Percentiles rank a stretch among this genome's conserved stretches.
phyloP scores from a whole-genome alignment of 2,888 invertebrate species.

The Apotomis betuletana region DNA sequence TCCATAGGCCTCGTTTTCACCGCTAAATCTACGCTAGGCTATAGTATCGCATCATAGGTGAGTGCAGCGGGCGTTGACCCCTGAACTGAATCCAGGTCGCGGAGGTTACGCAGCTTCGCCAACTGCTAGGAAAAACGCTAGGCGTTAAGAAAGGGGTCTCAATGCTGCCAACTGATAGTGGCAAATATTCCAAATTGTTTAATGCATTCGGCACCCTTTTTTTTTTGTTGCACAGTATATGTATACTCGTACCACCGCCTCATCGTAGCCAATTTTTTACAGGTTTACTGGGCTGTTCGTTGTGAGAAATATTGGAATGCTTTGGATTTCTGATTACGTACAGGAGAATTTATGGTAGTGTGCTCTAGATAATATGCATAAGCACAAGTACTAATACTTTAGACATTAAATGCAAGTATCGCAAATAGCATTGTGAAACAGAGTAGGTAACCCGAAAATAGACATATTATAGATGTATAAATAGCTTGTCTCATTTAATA shows the following conservation, averaged over 20 bases:
- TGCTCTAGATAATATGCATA: no score
- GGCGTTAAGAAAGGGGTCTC: slow-evolving; percentile 37
- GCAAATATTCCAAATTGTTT: slow-evolving; percentile 10
- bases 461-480: no score
- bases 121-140: slow-evolving; percentile 35
- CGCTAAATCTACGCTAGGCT: slow-evolving; percentile 27
- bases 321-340: no score
- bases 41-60: slow-evolving; percentile 33
- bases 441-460: no score
- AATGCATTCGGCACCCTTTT: background rate
- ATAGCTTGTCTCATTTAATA: no score
- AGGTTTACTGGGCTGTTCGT: no score
- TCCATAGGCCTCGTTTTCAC: slow-evolving; percentile 23
- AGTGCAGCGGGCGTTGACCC: slow-evolving; percentile 71
- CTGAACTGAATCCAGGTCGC: slow-evolving; percentile 78
- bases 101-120: slow-evolving; percentile 46
- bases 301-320: background rate
- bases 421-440: no score
- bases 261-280: background rate
- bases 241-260: background rate
- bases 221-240: background rate
- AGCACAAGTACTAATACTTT: no score
- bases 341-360: no score
- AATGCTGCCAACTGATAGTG: slow-evolving; percentile 17
- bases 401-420: no score